phyloP scores from a whole-genome alignment of 1,140 invertebrate genomes.

The Magallana angulata region DNA sequence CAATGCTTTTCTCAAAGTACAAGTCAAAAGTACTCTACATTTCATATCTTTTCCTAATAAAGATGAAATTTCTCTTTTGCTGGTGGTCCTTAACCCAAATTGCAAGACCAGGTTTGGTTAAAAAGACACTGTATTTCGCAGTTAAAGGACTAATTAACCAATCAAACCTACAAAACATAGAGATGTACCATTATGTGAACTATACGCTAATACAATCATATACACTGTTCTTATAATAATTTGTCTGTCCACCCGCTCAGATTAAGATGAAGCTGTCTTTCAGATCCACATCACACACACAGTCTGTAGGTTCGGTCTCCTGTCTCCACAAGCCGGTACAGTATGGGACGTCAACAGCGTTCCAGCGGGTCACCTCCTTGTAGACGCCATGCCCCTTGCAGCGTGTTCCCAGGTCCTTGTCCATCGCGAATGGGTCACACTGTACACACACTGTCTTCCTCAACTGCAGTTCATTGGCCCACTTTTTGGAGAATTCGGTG shows the following conservation, averaged over 20 bases:
- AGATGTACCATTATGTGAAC: slow-evolving; percentile 21
- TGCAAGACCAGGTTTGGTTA: no score
- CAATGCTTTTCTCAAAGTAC: no score
- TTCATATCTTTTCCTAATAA: no score
- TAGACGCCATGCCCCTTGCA: slow-evolving; percentile 76
- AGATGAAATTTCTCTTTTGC: no score
- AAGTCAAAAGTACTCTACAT: no score
- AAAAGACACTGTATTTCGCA: no score
- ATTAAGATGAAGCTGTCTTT: slow-evolving; percentile 28
- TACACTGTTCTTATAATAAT: background rate
- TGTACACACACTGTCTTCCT: slow-evolving; percentile 74
- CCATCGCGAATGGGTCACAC: slow-evolving; percentile 76
- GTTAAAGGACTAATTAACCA: background rate
- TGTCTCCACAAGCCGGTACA: slow-evolving; percentile 77
- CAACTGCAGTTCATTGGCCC: slow-evolving; percentile 69
- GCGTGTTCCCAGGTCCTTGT: slow-evolving; percentile 71
- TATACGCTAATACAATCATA: slow-evolving; percentile 21
- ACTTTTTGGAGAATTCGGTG: slow-evolving; percentile 49
- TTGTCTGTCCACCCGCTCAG: background rate
- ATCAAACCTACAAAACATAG: background rate
- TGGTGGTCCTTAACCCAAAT: no score
- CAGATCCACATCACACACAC: background rate
- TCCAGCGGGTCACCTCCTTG: slow-evolving; percentile 71
- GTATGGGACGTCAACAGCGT: slow-evolving; percentile 72
- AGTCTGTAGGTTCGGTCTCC: slow-evolving; percentile 54